Conservation (phyloP, 1,140 invertebrate genomes). For the Melipona quadrifasciata region DNA sequence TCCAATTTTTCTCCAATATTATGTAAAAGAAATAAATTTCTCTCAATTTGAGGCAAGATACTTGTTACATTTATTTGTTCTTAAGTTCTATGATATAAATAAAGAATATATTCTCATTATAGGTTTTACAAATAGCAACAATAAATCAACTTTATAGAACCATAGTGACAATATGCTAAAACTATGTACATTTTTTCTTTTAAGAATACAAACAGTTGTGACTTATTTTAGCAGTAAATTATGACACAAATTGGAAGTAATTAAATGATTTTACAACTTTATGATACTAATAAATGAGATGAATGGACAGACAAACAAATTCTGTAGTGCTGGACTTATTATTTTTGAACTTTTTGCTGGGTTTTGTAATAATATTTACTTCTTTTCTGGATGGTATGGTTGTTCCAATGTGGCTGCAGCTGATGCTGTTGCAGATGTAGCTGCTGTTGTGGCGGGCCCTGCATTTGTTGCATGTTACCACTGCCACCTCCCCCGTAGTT, state of each 20-base stretch:
- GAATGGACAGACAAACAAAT: conserved; percentile 63
- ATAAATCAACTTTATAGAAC: conserved; percentile 48
- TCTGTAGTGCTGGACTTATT: conserved; percentile 53
- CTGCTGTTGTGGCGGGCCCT: conserved; percentile 79
- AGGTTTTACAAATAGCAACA: conserved; percentile 18
- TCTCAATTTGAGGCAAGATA: conserved; percentile 40
- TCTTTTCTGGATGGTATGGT: conserved; percentile 82
- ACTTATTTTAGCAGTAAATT: conserved; percentile 14
- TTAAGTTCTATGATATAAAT: conserved; percentile 32
- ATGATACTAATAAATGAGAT: conserved; percentile 60
- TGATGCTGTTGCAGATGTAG: conserved; percentile 81
- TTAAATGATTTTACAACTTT: conserved; percentile 51
- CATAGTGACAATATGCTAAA: conserved; percentile 65
- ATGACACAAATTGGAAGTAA: conserved; percentile 39
- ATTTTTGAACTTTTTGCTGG: conserved; percentile 56
- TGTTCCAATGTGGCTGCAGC: conserved; percentile 84
- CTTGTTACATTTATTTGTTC: conserved; percentile 36
- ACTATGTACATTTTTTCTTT: conserved; percentile 29
- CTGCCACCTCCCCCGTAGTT: conserved; percentile 84
- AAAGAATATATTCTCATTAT: conserved; percentile 21
- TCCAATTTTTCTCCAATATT: conserved; percentile 68
- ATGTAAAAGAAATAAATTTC: conserved; percentile 57
- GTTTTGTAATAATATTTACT: conserved; percentile 82
- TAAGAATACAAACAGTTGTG: background rate
- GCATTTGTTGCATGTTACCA: conserved; percentile 84